Evolutionary conservation across 35 echinoderm and acorn worm genomes (phyloP).

Genomic region (Lytechinus variegatus): DNA sequence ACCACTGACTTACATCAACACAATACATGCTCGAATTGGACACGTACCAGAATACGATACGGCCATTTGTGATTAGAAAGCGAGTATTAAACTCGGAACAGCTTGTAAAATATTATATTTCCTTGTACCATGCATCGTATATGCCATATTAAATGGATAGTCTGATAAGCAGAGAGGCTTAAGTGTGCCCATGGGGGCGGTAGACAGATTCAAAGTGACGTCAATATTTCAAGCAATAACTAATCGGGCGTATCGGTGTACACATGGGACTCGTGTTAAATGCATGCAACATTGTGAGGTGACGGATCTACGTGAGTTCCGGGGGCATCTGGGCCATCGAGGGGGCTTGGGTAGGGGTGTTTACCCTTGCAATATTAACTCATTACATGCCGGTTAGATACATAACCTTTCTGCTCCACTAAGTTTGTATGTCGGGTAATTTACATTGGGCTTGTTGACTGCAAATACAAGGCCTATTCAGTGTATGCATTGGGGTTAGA

Average conservation of each 20-base stretch:
- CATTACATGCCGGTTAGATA: no score
- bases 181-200: not conserved
- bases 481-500: no score
- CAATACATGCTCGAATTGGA: not conserved
- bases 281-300: not conserved
- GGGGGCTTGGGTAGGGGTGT: not conserved
- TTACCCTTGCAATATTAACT: no score
- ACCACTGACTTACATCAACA: not conserved
- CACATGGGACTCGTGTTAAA: not conserved
- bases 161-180: not conserved
- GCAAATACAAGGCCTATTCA: no score
- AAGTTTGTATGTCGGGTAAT: no score
- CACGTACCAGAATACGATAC: not conserved
- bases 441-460: no score
- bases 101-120: not conserved
- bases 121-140: not conserved
- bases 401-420: no score
- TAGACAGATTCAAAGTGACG: not conserved
- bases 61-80: not conserved
- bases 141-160: not conserved
- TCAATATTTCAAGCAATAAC: not conserved
- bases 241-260: slow-evolving; percentile 10
- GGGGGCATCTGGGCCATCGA: not conserved
- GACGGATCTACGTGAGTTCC: not conserved
- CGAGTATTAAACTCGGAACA: not conserved